Conservation (phyloP, 2,888 invertebrate species). For the Ornithoptera priamus region DNA sequence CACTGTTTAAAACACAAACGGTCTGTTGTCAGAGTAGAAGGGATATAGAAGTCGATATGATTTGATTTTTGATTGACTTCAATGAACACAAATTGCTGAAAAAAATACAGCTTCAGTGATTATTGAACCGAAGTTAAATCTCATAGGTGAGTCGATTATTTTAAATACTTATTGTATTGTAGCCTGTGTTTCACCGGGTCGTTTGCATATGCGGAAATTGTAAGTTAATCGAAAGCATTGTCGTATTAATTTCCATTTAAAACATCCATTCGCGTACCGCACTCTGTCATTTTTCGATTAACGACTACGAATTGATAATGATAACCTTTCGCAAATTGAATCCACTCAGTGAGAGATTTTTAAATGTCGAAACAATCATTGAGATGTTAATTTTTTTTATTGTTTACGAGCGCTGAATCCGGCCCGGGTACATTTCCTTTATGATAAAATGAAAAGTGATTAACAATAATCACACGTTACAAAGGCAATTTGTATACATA, state of each 20-base stretch:
- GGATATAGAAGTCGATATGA: too few relatives aligned
- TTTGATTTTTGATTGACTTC: too few relatives aligned
- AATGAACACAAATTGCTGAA: too few relatives aligned
- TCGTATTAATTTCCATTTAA: conserved; percentile 27
- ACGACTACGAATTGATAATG: conserved; percentile 23
- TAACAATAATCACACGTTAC: background rate
- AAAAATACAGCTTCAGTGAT: too few relatives aligned
- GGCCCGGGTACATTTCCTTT: conserved; percentile 7
- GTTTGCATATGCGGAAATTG: conserved; percentile 29
- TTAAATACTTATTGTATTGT: conserved; percentile 10
- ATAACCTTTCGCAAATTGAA: conserved; percentile 25
- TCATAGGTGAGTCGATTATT: conserved; percentile 17
- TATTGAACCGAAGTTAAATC: background rate
- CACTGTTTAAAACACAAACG: too few relatives aligned
- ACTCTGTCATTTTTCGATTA: conserved; percentile 28
- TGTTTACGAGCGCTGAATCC: conserved; percentile 1
- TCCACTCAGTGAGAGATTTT: conserved; percentile 16
- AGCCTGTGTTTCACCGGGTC: conserved; percentile 3
- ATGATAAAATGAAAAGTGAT: conserved; percentile 4
- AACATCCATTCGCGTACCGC: conserved; percentile 12
- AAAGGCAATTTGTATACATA: background rate
- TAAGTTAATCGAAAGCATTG: conserved; percentile 21
- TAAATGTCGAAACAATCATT: conserved; percentile 19
- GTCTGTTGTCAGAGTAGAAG: too few relatives aligned
- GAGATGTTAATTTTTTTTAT: conserved; percentile 18